phyloP scores from a whole-genome alignment of 1,140 invertebrate genomes.

The Drosophila yakuba region DNA sequence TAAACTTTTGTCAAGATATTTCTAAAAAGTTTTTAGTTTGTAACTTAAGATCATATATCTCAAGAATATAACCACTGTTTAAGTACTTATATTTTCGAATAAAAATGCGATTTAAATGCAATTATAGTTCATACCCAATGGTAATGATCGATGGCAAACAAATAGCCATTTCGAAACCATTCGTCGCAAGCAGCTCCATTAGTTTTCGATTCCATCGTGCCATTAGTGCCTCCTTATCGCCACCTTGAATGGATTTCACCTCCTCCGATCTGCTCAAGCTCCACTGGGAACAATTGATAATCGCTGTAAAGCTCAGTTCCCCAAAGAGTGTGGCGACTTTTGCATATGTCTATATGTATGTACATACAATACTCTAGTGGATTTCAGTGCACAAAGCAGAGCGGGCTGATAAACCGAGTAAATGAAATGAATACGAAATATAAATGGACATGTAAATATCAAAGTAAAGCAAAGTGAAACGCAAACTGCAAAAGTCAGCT shows the following conservation, averaged over 20 bases:
- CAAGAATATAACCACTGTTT: too few relatives aligned
- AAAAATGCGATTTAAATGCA: too few relatives aligned
- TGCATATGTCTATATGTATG: not conserved
- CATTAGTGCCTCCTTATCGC: constrained; percentile 28
- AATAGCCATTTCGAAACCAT: constrained; percentile 22
- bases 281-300: constrained; percentile 8
- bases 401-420: constrained; percentile 59
- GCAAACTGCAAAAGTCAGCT: constrained; percentile 29
- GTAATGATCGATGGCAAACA: constrained; percentile 6
- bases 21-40: too few relatives aligned
- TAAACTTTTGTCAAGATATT: too few relatives aligned
- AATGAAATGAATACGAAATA: constrained; percentile 37
- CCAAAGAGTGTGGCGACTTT: constrained; percentile 2
- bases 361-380: not conserved
- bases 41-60: too few relatives aligned
- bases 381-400: constrained; percentile 28
- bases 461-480: constrained; percentile 34
- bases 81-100: not conserved
- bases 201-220: not conserved
- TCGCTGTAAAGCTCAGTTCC: constrained; percentile 27
- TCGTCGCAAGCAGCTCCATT: not conserved
- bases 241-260: constrained; percentile 1
- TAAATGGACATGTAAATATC: constrained; percentile 20
- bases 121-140: not conserved
- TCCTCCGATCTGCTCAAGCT: constrained; percentile 4